Evolutionary conservation across 2,888 invertebrate species (phyloP).

Genomic region (Dicyrtoma fusca): DNA sequence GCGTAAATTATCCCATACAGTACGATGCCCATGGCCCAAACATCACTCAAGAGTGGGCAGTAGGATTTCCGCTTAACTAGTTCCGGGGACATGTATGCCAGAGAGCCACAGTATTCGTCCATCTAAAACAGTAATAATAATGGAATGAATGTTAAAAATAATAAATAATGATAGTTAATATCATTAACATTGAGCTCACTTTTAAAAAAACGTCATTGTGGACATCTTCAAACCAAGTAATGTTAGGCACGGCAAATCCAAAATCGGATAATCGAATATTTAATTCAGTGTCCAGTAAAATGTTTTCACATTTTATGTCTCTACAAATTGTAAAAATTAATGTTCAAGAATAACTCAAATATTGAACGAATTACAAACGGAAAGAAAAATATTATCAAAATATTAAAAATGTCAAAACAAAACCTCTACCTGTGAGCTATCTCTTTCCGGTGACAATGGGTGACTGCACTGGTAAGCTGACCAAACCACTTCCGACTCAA

Average conservation of each 20-base stretch:
- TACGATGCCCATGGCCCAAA: conserved; percentile 38
- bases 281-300: conserved; percentile 26
- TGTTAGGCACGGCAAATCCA: conserved; percentile 32
- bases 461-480: conserved; percentile 35
- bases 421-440: conserved; percentile 34
- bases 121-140: background rate
- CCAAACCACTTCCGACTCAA: conserved; percentile 35
- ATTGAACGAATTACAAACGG: background rate
- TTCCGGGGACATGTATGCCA: conserved; percentile 39
- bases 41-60: conserved; percentile 37
- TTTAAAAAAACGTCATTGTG: conserved; percentile 10
- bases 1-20: conserved; percentile 31
- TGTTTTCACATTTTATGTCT: conserved; percentile 42
- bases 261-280: conserved; percentile 36
- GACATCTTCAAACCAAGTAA: conserved; percentile 31
- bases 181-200: too few species aligned
- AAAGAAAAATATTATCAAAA: background rate
- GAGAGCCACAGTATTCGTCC: conserved; percentile 32
- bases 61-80: conserved; percentile 10
- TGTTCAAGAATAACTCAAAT: too few species aligned
- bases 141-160: background rate
- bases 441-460: conserved; percentile 27
- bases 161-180: too few species aligned
- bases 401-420: background rate
- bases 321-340: conserved; percentile 4